Evolutionary conservation across 1,140 invertebrate genomes (phyloP), one percentile per base, ranked within the genome.

Genomic region (Eufriesea mexicana): DNA sequence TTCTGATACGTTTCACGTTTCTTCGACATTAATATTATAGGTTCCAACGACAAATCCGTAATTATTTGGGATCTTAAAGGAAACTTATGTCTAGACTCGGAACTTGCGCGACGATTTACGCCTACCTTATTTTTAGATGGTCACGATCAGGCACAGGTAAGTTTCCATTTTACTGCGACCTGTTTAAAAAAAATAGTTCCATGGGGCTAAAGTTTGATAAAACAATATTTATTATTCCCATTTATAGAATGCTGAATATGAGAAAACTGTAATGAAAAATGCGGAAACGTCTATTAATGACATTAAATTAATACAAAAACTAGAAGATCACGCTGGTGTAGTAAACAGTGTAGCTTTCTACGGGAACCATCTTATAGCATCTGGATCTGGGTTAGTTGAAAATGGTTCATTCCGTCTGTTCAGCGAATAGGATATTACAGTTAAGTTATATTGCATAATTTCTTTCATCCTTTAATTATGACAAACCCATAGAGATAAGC

Each of bases 21-120:
- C 2, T 4, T 25, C 28, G 25, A n/a, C 35, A n/a, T 64, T 57
- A 42, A 67, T 70, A 42, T 59, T 82, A 49, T 87, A 96, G 96
- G 96, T 72, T 97, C 96, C 0, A 97, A 97, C 91, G 97, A 97
- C 92, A 96, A 96, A 89, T 94, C 95, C 4, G 94, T 97, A 0
- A 95, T 96, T 75, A 91, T 97, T 23, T 97, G 97, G 95, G 95
- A 96, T 89, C 85, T 96, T 25, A 94, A 92, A 42, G 95, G 94
- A 57, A 94, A 91, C 45, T 86, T 95, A 12, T 94, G 80, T 25
- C 23, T 94, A 7, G 94, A 95, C 79, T 94, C 94, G 0, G 94
- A 95, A 86, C 86, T 95, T 8, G 87, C 92, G 8, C 90, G 90
- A 84, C 87, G 85, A 66, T 81, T 77, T 70, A 83, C 71, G 64